phyloP scores from a whole-genome alignment of 2,113 vertebrate species.

The Scolopax mira region DNA sequence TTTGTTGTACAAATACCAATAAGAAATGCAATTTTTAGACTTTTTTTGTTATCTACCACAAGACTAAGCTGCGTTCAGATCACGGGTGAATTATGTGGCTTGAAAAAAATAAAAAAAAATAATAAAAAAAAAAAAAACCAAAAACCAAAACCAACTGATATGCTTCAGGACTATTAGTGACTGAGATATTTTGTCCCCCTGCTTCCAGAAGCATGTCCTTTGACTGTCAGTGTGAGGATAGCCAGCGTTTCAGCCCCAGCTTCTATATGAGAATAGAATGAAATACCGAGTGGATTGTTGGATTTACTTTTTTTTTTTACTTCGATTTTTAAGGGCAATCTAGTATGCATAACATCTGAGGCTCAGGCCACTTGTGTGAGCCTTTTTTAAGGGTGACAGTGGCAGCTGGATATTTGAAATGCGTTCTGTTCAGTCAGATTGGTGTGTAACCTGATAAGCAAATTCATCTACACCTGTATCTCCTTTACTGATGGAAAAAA shows the following conservation, averaged over 20 bases:
- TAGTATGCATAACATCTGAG: not conserved
- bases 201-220: not conserved
- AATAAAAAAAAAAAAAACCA: too few relatives aligned
- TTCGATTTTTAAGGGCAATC: not conserved
- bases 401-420: not conserved
- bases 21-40: not conserved
- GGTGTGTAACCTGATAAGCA: not conserved
- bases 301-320: not conserved
- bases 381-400: not conserved
- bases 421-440: not conserved
- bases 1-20: not conserved
- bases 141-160: not conserved
- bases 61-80: not conserved
- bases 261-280: not conserved
- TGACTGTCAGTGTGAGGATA: not conserved
- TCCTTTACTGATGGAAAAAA: not conserved
- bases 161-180: not conserved
- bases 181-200: not conserved
- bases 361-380: not conserved
- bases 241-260: not conserved
- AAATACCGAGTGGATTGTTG: not conserved
- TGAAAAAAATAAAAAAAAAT: not conserved
- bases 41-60: not conserved
- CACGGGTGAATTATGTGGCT: not conserved
- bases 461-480: not conserved